Evolutionary conservation across 2,797 vertebrate species (phyloP), one percentile per base, ranked within the genome.

Genomic region (Myotis planiceps): DNA sequence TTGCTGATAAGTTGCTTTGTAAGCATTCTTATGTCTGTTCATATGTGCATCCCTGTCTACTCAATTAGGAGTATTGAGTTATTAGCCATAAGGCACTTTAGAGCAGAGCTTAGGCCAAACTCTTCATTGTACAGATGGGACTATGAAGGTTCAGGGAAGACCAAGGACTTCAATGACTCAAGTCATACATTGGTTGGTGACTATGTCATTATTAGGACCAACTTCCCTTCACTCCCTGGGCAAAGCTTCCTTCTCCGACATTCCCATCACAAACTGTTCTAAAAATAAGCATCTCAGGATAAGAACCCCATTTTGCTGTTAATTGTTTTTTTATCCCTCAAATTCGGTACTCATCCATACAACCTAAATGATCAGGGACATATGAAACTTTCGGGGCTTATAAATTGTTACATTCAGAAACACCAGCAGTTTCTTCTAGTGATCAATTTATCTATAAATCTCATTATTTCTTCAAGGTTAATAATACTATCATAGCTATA

Each of bases 31-130:
- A 23, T 39, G 16, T 93, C 86, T 74, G 47, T 72, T 87, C 60
- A 65, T 94, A 42, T 95, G 80, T 90, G 55, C 80, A 79, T 75
- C 65, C 47, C 55, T 92, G 53, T 89, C 89, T 96, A 42, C 87
- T 93, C 97, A 94, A 90, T 96, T 96, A 95, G 81, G 76, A 92
- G 86, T 84, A 93, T 92, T 9, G 42, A 95, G 37, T 81, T 82
- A 94, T 45, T 92, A 96, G 10, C 66, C 65, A 65, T 55, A 84
- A 82, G 37, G 53, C 55, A 75, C 69, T 90, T 95, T 81, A 93
- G 60, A 88, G 86, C 96, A 95, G 63, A 39, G 45, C 76, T 19
- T 49, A 89, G 29, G 45, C 13, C 65, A 93, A 94, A 63, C 32
- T 74, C 58, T 87, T 95, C 79, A 47, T 51, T 58, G 51, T 80